These are phyloP conservation scores for Danio kyathit DNA, from an alignment of 2,797 vertebrate genomes.

Conservation along the genomic window DNA sequence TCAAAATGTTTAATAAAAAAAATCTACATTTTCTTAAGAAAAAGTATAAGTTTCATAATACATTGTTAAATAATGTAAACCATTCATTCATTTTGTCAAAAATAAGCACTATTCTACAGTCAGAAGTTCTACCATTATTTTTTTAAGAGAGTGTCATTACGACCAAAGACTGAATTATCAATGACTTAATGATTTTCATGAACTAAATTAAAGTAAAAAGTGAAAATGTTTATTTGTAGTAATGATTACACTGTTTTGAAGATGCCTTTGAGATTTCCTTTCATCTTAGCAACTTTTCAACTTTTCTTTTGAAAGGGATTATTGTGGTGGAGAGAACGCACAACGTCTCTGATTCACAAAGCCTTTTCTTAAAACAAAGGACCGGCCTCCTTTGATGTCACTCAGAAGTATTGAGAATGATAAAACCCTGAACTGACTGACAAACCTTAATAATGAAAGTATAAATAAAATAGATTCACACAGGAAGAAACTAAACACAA, in stretches of 20 bases:
- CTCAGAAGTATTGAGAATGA: background rate
- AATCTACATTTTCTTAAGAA: background rate
- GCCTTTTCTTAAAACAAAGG: slow-evolving; percentile 14
- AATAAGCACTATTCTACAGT: background rate
- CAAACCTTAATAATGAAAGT: background rate
- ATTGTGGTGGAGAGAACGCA: background rate
- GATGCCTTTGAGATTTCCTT: slow-evolving; percentile 7
- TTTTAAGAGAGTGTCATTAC: background rate
- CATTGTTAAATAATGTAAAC: background rate
- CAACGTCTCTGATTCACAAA: background rate
- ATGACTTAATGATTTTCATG: background rate
- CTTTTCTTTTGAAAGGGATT: slow-evolving; percentile 6
- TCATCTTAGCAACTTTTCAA: background rate
- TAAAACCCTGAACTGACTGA: slow-evolving; percentile 9
- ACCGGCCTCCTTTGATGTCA: slow-evolving; percentile 15
- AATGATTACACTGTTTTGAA: background rate
- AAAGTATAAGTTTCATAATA: background rate
- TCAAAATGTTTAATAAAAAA: too few species aligned
- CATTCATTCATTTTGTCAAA: background rate
- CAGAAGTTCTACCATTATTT: background rate
- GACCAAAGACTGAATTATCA: background rate
- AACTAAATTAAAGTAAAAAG: too few species aligned
- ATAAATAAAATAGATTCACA: background rate
- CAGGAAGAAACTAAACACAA: background rate
- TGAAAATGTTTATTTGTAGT: background rate